Conservation (phyloP, 2,888 invertebrate genomes). For the Hipparchia sbordonii region DNA sequence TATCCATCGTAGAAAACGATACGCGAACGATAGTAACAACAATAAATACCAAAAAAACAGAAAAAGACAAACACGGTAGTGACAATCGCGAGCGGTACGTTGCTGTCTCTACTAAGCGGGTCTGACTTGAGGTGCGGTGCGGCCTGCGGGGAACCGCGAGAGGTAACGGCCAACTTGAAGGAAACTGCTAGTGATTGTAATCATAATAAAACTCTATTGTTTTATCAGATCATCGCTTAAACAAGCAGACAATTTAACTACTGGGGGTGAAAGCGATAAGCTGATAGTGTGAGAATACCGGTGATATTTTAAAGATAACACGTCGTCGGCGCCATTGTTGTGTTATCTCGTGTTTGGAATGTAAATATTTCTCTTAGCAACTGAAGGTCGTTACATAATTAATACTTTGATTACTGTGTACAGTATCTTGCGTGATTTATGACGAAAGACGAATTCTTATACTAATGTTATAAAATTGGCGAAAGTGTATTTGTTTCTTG, state of each 20-base stretch:
- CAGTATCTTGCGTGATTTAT: slow-evolving; percentile 19
- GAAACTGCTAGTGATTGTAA: not conserved
- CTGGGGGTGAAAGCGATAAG: slow-evolving; percentile 54
- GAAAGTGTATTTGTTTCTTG: too few species aligned
- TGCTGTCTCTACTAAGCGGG: too few species aligned
- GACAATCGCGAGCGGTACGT: too few species aligned
- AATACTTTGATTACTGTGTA: slow-evolving; percentile 15
- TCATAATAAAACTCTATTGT: slow-evolving; percentile 42
- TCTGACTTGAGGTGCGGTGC: too few species aligned
- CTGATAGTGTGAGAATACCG: slow-evolving; percentile 30
- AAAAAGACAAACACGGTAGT: too few species aligned
- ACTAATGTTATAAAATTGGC: not conserved
- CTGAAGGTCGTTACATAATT: slow-evolving; percentile 40
- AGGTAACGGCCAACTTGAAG: too few species aligned
- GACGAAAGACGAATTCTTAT: not conserved
- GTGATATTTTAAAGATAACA: slow-evolving; percentile 38
- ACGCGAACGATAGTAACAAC: too few species aligned
- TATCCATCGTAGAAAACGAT: too few species aligned
- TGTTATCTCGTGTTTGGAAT: slow-evolving; percentile 43
- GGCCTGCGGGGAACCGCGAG: too few species aligned
- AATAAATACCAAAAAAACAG: too few species aligned
- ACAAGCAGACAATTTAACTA: slow-evolving; percentile 34
- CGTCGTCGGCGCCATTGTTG: slow-evolving; percentile 45
- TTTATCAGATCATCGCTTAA: slow-evolving; percentile 45
- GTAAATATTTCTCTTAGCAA: slow-evolving; percentile 45